Conservation (phyloP, 2,888 invertebrate genomes). For the Meliscaeva auricollis region DNA sequence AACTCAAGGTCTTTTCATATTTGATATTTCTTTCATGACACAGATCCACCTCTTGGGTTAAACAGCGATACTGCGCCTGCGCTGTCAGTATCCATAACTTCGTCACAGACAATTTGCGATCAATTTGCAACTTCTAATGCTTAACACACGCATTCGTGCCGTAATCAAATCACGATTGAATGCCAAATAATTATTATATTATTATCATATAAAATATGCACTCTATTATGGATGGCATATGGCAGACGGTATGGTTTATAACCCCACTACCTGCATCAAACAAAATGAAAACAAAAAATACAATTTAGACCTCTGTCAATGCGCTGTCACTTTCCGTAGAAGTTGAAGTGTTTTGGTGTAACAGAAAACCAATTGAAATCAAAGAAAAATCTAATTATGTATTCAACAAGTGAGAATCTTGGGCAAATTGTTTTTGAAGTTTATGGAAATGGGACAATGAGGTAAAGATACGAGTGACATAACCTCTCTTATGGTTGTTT, state of each 20-base stretch:
- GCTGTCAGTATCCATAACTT: not conserved
- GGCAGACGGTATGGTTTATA: constrained; percentile 19
- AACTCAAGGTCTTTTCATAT: constrained; percentile 44
- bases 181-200: constrained; percentile 11
- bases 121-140: constrained; percentile 23
- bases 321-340: constrained; percentile 42
- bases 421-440: constrained; percentile 43
- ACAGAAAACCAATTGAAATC: constrained; percentile 35
- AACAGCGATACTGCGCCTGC: not conserved
- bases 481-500: constrained; percentile 61
- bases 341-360: constrained; percentile 18
- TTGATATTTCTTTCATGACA: constrained; percentile 3
- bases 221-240: not conserved
- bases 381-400: constrained; percentile 43
- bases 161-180: constrained; percentile 20
- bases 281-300: constrained; percentile 2
- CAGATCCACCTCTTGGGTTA: not conserved
- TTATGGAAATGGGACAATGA: constrained; percentile 67
- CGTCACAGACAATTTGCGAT: constrained; percentile 11
- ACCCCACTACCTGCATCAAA: not conserved
- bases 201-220: constrained; percentile 27
- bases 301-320: constrained; percentile 55
- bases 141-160: not conserved
- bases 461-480: constrained; percentile 54
- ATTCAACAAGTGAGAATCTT: constrained; percentile 62